phyloP scores from a whole-genome alignment of 2,113 vertebrate species.

The Tricholaema leucomelas region DNA sequence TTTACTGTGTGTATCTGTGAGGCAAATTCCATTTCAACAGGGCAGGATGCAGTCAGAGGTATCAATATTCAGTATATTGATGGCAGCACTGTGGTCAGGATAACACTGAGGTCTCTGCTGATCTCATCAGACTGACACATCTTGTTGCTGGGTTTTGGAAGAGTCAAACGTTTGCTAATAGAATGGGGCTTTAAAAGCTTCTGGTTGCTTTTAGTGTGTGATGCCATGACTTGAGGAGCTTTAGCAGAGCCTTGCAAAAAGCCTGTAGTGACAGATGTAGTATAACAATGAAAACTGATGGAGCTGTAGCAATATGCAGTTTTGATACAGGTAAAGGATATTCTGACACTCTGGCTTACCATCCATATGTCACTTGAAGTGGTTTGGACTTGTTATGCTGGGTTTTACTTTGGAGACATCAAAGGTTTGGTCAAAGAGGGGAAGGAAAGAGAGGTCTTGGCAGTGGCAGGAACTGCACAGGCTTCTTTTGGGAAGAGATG shows the following conservation, averaged over 20 bases:
- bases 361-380: not conserved
- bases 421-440: not conserved
- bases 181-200: not conserved
- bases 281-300: not conserved
- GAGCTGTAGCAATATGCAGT: not conserved
- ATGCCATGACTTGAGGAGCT: not conserved
- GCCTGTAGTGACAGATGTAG: not conserved
- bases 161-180: not conserved
- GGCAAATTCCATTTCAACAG: slow-evolving; percentile 42
- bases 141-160: slow-evolving; percentile 8
- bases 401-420: not conserved
- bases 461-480: too few relatives aligned
- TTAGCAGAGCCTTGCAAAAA: not conserved
- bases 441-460: not conserved
- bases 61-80: not conserved
- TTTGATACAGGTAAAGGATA: not conserved
- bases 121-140: not conserved
- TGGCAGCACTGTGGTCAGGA: not conserved
- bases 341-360: not conserved
- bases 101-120: not conserved
- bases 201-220: not conserved
- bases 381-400: not conserved
- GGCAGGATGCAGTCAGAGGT: not conserved
- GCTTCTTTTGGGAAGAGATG: rapidly evolving
- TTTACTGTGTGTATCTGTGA: slow-evolving; percentile 19